Base-by-base conservation (phyloP, 1,140 invertebrate species). In the Helicoverpa armigera region DNA sequence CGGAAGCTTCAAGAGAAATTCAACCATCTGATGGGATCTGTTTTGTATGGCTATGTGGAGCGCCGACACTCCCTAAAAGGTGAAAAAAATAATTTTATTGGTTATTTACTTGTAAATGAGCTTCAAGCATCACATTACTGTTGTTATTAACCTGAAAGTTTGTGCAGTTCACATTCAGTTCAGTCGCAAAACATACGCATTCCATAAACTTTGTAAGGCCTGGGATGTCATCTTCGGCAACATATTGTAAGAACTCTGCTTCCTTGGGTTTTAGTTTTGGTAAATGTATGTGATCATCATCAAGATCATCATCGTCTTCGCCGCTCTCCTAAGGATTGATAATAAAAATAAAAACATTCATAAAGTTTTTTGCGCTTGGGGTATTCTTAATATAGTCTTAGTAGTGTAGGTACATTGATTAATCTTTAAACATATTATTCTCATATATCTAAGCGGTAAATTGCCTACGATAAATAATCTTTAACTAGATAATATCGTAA, bases 1-100 rank as follows among this genome's bases (percentile, higher is more conserved):
- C 1, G 91, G 89, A 72, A 92, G 92, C 1, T 87, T 88, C 35
- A 96, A 85, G 13, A 96, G 84, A 83, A 95, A 95, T 75, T 96
- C 94, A 3, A 96, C 95, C 95, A 96, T 96, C 2, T 86, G 80
- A 70, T 94, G 88, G 51, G 95, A 94, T 60, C 91, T 87, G 69
- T 94, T 95, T 82, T 92, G 87, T 4, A 96, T 93, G 0, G 96
- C 96, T 70, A 96, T 88, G 79, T 96, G 94, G 9, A 96, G 92
- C 7, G 95, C 95, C 10, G 96, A 95, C 3, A 95, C 86, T 31
- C 96, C 96, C 95, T 95, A 84, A 14, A 70, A 83, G 29, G 60
- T 67, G 4, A 48, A 67, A 69, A 29, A 23, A 61, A 10, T 18
- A 67, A 67, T 65, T 31, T 67, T 65, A 67, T 31, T 61, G 18